Percentiles rank a stretch among this genome's conserved stretches.
Conservation (phyloP, 23 tunicate genomes). For the Corella eumyota region DNA sequence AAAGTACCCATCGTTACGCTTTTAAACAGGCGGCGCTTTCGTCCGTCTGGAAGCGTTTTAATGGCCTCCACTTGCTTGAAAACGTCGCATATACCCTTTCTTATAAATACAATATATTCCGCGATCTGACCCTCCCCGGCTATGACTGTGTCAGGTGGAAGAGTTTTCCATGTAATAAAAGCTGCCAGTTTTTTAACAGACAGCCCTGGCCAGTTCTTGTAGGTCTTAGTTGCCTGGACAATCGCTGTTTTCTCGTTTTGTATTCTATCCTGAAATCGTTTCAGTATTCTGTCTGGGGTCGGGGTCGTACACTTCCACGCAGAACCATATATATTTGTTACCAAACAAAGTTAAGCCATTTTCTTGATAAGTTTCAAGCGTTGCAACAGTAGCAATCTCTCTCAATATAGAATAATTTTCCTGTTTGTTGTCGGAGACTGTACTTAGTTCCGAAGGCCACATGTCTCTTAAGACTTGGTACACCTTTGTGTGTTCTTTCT, state of each 20-base stretch:
- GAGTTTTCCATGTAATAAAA: slow-evolving; percentile 57
- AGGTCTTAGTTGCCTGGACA: slow-evolving; percentile 29
- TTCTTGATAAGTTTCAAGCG: slow-evolving; percentile 29
- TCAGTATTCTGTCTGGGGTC: slow-evolving; percentile 52
- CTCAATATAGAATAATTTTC: slow-evolving; percentile 22
- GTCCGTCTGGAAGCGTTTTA: slow-evolving; percentile 49
- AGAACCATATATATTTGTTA: slow-evolving; percentile 60
- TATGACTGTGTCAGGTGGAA: slow-evolving; percentile 44
- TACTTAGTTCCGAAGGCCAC: slow-evolving; percentile 54
- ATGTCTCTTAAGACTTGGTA: slow-evolving; percentile 34
- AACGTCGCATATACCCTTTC: slow-evolving; percentile 55
- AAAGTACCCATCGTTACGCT: slow-evolving; percentile 61
- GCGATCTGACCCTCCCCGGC: slow-evolving; percentile 56
- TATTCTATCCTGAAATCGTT: slow-evolving; percentile 37
- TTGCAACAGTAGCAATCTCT: slow-evolving; percentile 37
- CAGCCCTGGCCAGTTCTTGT: slow-evolving; percentile 72
- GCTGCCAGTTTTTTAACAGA: slow-evolving; percentile 71
- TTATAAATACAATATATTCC: slow-evolving; percentile 54
- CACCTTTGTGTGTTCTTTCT: slow-evolving; percentile 44
- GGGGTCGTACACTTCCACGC: slow-evolving; percentile 48
- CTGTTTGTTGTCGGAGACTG: slow-evolving; percentile 14
- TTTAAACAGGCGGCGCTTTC: slow-evolving; percentile 25
- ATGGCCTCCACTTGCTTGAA: slow-evolving; percentile 79
- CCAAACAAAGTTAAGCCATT: slow-evolving; percentile 78
- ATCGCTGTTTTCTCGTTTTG: slow-evolving; percentile 43